Conservation (phyloP, 2,888 invertebrate species). For the Euzetes globulus region DNA sequence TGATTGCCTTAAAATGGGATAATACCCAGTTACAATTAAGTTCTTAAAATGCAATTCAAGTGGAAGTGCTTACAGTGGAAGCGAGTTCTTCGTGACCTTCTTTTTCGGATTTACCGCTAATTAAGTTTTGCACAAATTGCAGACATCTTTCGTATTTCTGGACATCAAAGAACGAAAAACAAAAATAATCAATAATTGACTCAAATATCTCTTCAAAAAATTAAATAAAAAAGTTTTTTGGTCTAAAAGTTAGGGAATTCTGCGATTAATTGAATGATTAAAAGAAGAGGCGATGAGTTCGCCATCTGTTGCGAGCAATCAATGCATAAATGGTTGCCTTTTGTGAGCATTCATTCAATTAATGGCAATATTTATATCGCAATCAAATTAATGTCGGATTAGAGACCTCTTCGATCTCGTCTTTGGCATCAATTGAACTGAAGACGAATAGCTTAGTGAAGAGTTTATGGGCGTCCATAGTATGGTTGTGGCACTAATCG, state of each 20-base stretch:
- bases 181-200: not conserved
- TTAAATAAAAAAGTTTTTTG: not conserved
- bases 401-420: constrained; percentile 81
- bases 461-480: not conserved
- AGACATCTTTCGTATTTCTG: constrained; percentile 86
- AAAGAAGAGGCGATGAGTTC: not conserved
- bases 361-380: constrained; percentile 27
- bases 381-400: constrained; percentile 42
- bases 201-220: not conserved
- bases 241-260: not conserved
- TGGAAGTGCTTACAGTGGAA: constrained; percentile 59
- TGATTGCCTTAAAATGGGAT: constrained; percentile 53
- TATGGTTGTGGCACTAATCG: not conserved
- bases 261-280: not conserved
- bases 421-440: constrained; percentile 66
- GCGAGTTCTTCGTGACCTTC: constrained; percentile 87
- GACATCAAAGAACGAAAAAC: constrained; percentile 38
- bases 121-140: constrained; percentile 65
- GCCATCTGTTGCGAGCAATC: constrained; percentile 17
- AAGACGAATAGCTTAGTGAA: constrained; percentile 36
- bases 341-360: constrained; percentile 13
- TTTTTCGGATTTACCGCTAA: constrained; percentile 77
- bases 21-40: not conserved
- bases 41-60: not conserved
- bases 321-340: constrained; percentile 16